Evolutionary conservation across 2,888 invertebrate genomes (phyloP), one percentile per base, ranked within the genome.

Genomic region (Portevinia maculata): DNA sequence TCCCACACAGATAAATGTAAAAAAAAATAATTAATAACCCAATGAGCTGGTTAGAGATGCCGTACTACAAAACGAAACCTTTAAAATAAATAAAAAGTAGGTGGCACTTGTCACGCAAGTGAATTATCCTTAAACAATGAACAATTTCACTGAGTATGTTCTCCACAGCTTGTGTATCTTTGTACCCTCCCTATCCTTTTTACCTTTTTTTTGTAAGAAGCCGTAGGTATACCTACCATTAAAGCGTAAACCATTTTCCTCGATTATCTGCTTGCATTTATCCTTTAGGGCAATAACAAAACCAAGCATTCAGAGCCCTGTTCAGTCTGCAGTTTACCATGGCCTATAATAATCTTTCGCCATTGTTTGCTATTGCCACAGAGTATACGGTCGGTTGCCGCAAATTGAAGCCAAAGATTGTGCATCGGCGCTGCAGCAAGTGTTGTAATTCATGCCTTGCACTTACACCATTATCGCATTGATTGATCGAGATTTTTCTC

Each of bases 401-500:
- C 76, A 83, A 76, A 83, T 71, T 71, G 67, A 73, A 76, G 62
- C 55, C 62, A 62, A 73, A 71, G 71, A 30, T 62, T 83, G 62
- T 46, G 15, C 37, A 8, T 48, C 28, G 69, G 21, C 53, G 59
- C 64, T 1, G 57, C 70, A 60, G 59, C 62, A 62, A 24, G 44
- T 24, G 15, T 15, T 70, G 65, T 67, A 76, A 71, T 78, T 71
- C 52, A 71, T 67, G 48, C 34, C 32, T 32, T 57, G 59, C 55
- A 60, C 65, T 78, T 67, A 39, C 55, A 48, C 39, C 39, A 83
- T 73, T 67, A 73, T 62, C 64, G 32, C 24, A 65, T 30, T 78
- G 83, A 83, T 84, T 74, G 67, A 84, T 84, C 74, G 17, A 44
- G 67, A 78, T 84, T 84, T 73, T 78, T 78, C 57, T 62, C 44